phyloP scores from a whole-genome alignment of 2,888 invertebrate species.

The Aquatica leii region DNA sequence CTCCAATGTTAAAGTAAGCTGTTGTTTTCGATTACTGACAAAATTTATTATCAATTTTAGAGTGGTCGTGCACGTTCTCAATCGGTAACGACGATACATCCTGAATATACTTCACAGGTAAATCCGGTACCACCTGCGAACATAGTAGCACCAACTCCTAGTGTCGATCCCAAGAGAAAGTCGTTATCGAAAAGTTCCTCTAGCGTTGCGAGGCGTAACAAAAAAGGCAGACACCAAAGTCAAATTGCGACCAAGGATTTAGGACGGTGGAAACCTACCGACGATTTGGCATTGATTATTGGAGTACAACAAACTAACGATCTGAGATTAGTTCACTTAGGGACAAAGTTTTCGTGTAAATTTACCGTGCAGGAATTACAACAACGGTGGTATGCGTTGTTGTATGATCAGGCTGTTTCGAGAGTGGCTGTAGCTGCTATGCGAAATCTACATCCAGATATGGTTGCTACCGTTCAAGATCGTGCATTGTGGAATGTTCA shows the following conservation, averaged over 20 bases:
- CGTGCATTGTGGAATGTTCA: slow-evolving; percentile 88
- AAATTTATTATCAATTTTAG: slow-evolving; percentile 44
- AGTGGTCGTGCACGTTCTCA: slow-evolving; percentile 59
- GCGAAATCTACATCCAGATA: slow-evolving; percentile 91
- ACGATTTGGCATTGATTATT: slow-evolving; percentile 92
- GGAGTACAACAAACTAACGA: slow-evolving; percentile 92
- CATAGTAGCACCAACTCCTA: slow-evolving; percentile 51
- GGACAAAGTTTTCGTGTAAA: slow-evolving; percentile 94
- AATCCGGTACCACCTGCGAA: slow-evolving; percentile 55
- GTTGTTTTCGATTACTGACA: slow-evolving; percentile 2
- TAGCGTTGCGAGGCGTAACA: slow-evolving; percentile 61
- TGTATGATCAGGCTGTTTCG: slow-evolving; percentile 95
- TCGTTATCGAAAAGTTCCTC: slow-evolving; percentile 58
- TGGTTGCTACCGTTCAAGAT: slow-evolving; percentile 85
- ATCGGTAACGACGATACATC: slow-evolving; percentile 51
- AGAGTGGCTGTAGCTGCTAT: slow-evolving; percentile 91
- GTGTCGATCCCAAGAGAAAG: slow-evolving; percentile 59
- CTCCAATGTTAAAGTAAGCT: slow-evolving; percentile 56
- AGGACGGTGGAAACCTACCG: slow-evolving; percentile 96
- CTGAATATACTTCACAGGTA: slow-evolving; percentile 50
- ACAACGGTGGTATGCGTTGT: slow-evolving; percentile 93
- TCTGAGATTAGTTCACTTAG: slow-evolving; percentile 82
- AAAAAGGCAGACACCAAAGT: slow-evolving; percentile 72
- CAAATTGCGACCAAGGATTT: slow-evolving; percentile 82
- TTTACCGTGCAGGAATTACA: slow-evolving; percentile 94